phyloP scores from a whole-genome alignment of 2,113 vertebrate species.

The Hymenochirus boettgeri region DNA sequence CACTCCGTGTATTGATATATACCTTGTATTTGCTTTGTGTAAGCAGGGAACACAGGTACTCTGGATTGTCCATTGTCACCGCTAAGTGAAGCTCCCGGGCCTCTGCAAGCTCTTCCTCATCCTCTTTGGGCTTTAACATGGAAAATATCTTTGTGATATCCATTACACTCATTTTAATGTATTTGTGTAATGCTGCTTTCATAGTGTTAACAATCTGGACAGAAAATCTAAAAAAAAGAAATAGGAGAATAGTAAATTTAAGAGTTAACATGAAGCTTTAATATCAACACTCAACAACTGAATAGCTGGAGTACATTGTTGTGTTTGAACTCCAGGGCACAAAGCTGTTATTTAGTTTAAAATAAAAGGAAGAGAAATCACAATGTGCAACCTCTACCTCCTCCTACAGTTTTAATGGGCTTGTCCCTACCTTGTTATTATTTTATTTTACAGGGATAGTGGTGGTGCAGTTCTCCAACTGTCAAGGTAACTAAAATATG shows the following conservation, averaged over 20 bases:
- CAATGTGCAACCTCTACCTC: no score
- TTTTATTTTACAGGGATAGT: no score
- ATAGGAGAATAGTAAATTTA: background rate
- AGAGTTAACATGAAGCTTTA: no score
- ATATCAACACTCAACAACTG: no score
- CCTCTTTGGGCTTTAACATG: slow-evolving; percentile 76
- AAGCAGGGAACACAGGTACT: slow-evolving; percentile 68
- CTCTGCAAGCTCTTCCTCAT: slow-evolving; percentile 60
- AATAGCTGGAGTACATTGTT: no score
- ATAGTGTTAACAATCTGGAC: slow-evolving; percentile 48
- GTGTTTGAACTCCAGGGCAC: no score
- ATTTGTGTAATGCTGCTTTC: slow-evolving; percentile 51
- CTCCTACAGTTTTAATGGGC: no score
- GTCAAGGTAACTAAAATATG: no score
- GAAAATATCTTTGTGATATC: slow-evolving; percentile 91
- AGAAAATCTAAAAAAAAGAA: slow-evolving; percentile 3
- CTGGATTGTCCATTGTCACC: slow-evolving; percentile 64
- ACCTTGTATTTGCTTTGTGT: slow-evolving; percentile 70
- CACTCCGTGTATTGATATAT: slow-evolving; percentile 75
- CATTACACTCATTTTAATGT: slow-evolving; percentile 79
- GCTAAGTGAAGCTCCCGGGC: slow-evolving; percentile 72
- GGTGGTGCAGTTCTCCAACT: no score
- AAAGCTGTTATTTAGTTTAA: no score
- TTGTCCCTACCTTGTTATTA: no score
- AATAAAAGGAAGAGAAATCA: no score